Conservation (phyloP, 2,797 vertebrate species). For the Hapalemur alaotrensis region DNA sequence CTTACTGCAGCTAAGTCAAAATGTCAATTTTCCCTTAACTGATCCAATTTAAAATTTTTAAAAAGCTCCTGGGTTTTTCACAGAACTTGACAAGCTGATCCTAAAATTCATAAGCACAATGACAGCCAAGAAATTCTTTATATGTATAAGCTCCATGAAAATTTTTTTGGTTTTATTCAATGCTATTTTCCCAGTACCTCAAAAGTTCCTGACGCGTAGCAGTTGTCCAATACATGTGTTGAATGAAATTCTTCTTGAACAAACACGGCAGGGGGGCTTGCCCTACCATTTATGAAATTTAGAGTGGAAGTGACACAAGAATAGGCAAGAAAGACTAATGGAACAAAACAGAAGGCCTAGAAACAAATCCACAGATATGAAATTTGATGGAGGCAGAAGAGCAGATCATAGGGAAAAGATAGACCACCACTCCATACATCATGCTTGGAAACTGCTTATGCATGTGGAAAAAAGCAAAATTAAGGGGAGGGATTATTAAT, state of each 20-base stretch:
- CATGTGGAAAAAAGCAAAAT: neutral
- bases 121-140: neutral
- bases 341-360: neutral
- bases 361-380: neutral
- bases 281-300: neutral
- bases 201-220: neutral
- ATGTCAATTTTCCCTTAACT: neutral
- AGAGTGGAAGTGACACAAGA: neutral
- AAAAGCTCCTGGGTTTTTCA: neutral
- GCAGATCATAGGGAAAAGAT: neutral
- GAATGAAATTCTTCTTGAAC: constrained; percentile 15
- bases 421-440: neutral
- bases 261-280: neutral
- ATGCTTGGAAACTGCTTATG: neutral
- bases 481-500: neutral
- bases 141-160: neutral
- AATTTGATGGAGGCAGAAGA: neutral
- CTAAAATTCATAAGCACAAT: constrained; percentile 4
- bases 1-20: neutral
- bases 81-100: neutral
- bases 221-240: neutral
- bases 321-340: neutral
- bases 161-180: neutral
- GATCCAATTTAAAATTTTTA: neutral
- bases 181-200: constrained; percentile 1